These are phyloP conservation scores for Aspidiotus destructor DNA, from an alignment of 2,888 invertebrate genomes.

Conservation along the genomic window DNA sequence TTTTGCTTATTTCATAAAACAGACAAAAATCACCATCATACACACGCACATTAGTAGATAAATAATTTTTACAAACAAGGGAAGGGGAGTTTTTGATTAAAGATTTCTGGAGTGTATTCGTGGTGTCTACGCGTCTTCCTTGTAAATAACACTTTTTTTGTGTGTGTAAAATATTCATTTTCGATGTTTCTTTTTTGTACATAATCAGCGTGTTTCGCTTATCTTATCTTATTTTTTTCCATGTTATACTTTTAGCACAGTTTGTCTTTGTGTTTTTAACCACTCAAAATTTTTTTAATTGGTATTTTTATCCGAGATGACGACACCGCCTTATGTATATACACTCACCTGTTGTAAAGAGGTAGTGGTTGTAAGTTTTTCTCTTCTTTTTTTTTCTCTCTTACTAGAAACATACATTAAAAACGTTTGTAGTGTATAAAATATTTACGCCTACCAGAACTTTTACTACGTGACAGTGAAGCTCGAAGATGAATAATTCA, in stretches of 20 bases:
- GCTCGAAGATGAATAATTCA: too few species aligned
- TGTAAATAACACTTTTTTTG: constrained; percentile 8
- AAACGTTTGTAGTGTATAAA: too few species aligned
- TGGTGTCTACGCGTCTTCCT: constrained; percentile 22
- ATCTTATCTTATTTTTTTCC: not conserved
- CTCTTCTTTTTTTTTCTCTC: too few species aligned
- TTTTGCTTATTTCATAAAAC: not conserved
- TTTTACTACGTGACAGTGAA: too few species aligned
- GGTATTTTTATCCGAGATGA: not conserved
- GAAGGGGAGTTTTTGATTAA: not conserved
- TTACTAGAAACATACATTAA: too few species aligned
- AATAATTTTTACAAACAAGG: not conserved
- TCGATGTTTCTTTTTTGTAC: not conserved
- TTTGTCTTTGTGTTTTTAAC: not conserved
- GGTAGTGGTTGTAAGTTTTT: not conserved
- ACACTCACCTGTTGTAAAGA: not conserved
- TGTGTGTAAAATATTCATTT: constrained; percentile 3
- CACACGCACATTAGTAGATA: not conserved
- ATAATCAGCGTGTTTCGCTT: constrained; percentile 1
- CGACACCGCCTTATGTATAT: not conserved
- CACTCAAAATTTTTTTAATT: not conserved
- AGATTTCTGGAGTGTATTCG: not conserved
- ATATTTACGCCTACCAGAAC: too few species aligned
- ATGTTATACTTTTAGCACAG: not conserved
- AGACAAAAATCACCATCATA: not conserved